Evolutionary conservation across 2,888 invertebrate genomes (phyloP).

Genomic region (Pyrocoelia pectoralis): DNA sequence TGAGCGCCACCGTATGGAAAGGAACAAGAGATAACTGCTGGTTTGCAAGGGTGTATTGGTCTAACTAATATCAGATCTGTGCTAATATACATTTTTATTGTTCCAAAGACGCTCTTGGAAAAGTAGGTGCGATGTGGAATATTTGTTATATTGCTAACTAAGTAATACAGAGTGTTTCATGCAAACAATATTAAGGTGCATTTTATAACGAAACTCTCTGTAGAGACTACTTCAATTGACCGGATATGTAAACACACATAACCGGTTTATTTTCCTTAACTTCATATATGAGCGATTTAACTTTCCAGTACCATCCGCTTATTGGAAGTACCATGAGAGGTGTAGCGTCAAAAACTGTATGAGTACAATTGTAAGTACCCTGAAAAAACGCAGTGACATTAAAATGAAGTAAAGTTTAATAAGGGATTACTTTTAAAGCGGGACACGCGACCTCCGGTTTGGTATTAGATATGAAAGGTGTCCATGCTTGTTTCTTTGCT

Average conservation of each 20-base stretch:
- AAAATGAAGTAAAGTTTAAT: neutral
- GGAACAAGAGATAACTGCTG: too few relatives aligned
- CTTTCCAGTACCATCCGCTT: conserved; percentile 1
- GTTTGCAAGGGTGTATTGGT: too few relatives aligned
- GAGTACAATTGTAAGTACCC: neutral
- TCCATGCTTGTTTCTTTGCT: neutral
- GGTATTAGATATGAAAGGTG: neutral
- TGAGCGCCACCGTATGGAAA: too few relatives aligned
- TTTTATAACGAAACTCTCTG: too few relatives aligned
- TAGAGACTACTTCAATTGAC: neutral
- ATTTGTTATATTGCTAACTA: too few relatives aligned
- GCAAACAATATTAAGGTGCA: too few relatives aligned
- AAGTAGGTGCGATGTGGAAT: too few relatives aligned
- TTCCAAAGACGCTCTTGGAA: too few relatives aligned
- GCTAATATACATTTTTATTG: too few relatives aligned
- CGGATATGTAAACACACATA: neutral
- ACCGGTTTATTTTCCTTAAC: neutral
- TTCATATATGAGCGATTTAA: neutral
- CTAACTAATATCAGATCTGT: too few relatives aligned
- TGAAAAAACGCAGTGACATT: neutral
- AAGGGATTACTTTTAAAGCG: neutral
- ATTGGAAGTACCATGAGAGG: neutral
- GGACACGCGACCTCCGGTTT: neutral
- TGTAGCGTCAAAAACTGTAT: neutral
- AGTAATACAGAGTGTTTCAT: too few relatives aligned